These are phyloP conservation scores for Chrosomus eos DNA, from an alignment of 2,797 vertebrate species.

Conservation along the genomic window DNA sequence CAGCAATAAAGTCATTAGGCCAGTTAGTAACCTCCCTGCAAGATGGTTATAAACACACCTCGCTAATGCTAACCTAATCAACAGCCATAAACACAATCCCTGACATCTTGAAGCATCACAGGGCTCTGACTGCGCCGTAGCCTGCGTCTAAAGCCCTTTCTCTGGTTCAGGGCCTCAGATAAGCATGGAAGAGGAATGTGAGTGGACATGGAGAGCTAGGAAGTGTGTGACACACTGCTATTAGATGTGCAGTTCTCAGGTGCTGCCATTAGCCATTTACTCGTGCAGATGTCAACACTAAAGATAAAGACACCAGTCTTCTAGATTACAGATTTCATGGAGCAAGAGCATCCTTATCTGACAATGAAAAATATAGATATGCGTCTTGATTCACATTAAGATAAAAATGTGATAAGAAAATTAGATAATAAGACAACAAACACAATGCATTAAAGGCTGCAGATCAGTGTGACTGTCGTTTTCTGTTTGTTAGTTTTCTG, in stretches of 20 bases:
- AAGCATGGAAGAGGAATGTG: constrained; percentile 6
- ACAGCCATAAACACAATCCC: constrained; percentile 14
- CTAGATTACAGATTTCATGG: not conserved
- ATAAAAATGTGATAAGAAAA: not conserved
- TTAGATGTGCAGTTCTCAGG: not conserved
- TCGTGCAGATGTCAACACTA: not conserved
- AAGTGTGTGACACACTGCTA: not conserved
- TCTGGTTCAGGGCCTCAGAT: constrained; percentile 2
- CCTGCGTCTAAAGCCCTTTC: not conserved
- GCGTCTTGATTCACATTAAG: not conserved
- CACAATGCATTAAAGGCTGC: not conserved
- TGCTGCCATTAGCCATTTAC: not conserved
- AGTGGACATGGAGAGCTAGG: not conserved
- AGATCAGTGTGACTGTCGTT: not conserved
- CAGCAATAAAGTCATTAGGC: constrained; percentile 36
- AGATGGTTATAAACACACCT: constrained; percentile 21
- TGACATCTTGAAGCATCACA: not conserved
- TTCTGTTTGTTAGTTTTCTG: not conserved
- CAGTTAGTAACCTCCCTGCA: constrained; percentile 16
- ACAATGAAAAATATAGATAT: not conserved
- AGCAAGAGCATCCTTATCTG: not conserved
- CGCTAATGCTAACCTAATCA: constrained; percentile 37
- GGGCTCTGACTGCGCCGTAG: not conserved
- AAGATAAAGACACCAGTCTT: not conserved
- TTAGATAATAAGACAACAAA: not conserved